Percentiles rank a stretch among this genome's conserved stretches.
These are phyloP conservation scores for Gadopsis marmoratus DNA, from an alignment of 2,797 vertebrate species.

Conservation along the genomic window DNA sequence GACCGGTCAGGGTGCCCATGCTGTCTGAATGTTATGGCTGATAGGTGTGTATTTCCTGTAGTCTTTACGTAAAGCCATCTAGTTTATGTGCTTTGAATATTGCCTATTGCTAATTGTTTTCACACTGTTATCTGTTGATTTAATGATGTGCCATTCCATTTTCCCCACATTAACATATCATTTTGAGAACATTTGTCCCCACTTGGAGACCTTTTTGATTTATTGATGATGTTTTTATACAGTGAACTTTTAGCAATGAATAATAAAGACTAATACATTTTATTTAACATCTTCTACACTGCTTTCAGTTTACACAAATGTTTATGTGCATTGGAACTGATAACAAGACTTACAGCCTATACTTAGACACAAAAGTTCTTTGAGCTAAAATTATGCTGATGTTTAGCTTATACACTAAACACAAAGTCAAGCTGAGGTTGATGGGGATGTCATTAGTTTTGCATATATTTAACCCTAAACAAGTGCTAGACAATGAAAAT, in stretches of 20 bases:
- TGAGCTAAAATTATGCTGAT: background rate
- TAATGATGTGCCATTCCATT: conserved; percentile 16
- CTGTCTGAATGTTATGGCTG: no score
- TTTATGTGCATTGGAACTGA: background rate
- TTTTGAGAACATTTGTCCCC: background rate
- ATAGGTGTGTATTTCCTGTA: conserved; percentile 7
- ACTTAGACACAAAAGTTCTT: background rate
- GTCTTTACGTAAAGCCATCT: conserved; percentile 21
- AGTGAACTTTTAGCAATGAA: conserved; percentile 8
- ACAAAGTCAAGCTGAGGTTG: background rate
- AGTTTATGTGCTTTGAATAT: conserved; percentile 17
- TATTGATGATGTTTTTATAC: background rate
- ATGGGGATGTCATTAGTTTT: background rate
- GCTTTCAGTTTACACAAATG: background rate
- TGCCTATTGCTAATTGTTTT: conserved; percentile 23
- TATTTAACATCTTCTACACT: background rate
- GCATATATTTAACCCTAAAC: background rate
- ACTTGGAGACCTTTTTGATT: background rate
- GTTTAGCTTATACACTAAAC: background rate
- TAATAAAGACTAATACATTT: conserved; percentile 40
- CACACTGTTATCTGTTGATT: conserved; percentile 6
- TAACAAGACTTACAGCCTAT: background rate
- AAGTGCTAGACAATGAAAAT: no score
- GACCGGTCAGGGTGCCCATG: no score
- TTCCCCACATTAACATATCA: conserved; percentile 3